A percentile compares a stretch with the other conserved stretches of the same genome.
phyloP scores from a whole-genome alignment of 2,797 vertebrate genomes.

The Peromyscus nudipes region DNA sequence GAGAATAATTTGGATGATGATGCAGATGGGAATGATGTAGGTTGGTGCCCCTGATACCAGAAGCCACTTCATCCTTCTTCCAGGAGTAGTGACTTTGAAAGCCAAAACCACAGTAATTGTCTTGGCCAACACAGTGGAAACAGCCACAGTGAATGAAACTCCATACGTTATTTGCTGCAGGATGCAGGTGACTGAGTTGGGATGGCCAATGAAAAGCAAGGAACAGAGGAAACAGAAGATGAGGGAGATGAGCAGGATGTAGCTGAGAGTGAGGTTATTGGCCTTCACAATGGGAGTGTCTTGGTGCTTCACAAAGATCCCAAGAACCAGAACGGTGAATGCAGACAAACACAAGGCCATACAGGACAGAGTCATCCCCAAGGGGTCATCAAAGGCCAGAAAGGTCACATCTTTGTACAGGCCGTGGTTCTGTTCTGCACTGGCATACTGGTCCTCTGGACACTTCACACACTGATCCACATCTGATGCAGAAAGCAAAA shows the following conservation, averaged over 20 bases:
- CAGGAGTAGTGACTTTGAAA: neutral
- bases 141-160: too few relatives aligned
- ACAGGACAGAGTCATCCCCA: neutral
- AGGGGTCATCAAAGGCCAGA: neutral
- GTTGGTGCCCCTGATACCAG: too few relatives aligned
- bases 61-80: neutral
- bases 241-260: too few relatives aligned
- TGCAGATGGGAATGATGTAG: neutral
- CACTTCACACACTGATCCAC: neutral
- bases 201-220: too few relatives aligned
- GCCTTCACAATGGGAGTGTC: too few relatives aligned
- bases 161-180: too few relatives aligned
- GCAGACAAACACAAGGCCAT: neutral
- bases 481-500: neutral
- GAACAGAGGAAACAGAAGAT: too few relatives aligned
- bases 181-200: too few relatives aligned
- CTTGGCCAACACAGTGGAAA: too few relatives aligned
- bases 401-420: neutral
- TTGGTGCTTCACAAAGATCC: neutral
- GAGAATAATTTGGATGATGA: neutral
- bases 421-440: neutral
- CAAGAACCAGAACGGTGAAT: neutral
- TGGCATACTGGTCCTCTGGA: neutral
- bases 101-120: neutral
- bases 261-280: too few relatives aligned